These are phyloP conservation scores for Tetragnatha montana DNA, from an alignment of 2,888 invertebrate species.

Conservation along the genomic window DNA sequence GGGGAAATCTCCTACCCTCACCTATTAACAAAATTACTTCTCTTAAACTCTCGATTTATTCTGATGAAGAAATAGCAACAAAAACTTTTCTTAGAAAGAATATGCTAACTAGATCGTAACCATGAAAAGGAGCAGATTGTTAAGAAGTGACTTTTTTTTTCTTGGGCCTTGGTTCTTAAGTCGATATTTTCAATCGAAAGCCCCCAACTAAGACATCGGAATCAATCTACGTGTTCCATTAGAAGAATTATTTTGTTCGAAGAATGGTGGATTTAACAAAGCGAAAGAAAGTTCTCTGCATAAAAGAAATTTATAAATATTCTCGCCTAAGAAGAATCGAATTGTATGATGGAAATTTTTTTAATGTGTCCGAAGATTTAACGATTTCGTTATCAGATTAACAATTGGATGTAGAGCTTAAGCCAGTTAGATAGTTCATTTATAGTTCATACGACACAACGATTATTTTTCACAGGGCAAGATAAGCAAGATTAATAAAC, in stretches of 20 bases:
- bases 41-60: background rate
- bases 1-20: background rate
- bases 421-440: no score
- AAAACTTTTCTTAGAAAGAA: background rate
- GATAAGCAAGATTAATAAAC: no score
- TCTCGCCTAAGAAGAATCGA: no score
- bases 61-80: background rate
- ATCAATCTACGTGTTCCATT: background rate
- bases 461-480: no score
- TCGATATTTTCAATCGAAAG: background rate
- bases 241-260: background rate
- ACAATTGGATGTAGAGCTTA: no score
- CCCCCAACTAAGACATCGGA: background rate
- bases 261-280: background rate
- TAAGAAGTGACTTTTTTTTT: background rate
- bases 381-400: no score
- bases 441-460: no score
- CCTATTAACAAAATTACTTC: background rate
- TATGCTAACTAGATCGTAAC: background rate
- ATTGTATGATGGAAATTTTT: no score
- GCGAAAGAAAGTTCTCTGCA: no score
- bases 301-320: no score
- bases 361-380: no score
- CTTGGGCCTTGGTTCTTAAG: background rate
- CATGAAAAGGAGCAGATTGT: background rate